Evolutionary conservation across 2,888 invertebrate species (phyloP), one percentile per base, ranked within the genome.

Genomic region (Rugalucina vietnamica): DNA sequence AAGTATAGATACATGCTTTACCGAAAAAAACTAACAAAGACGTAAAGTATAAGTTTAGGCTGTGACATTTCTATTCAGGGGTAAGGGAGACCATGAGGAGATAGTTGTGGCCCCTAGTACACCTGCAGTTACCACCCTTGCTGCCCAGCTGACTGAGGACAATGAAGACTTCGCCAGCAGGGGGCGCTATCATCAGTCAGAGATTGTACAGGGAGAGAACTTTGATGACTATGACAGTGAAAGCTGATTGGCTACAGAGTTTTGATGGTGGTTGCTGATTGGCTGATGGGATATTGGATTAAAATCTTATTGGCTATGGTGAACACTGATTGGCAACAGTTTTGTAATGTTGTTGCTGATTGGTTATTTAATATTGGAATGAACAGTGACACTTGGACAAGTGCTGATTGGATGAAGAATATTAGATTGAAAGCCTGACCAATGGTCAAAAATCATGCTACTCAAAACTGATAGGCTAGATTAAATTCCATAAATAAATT

Each of bases 131-230:
- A 92, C 95, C 97, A 96, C 98, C 49, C 97, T 97, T 88, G 97
- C 98, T 78, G 97, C 98, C 84, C 97, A 98, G 93, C 95, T 99
- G 76, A 99, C 98, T 90, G 98, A 99, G 93, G 98, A 98, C 93
- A 99, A 99, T 95, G 97, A 97, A 95, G 99, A 99, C 95, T 99
- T 99, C 95, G 97, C 98, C 14, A 97, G 97, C 80, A 96, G 99
- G 88, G 97, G 98, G 91, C 97, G 98, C 89, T 99, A 98, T 95
- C 99, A 99, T 95, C 98, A 98, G 95, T 94, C 94, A 36, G 94
- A 94, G 85, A 91, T 94, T 37, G 93, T 94, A 75, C 89, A 93
- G 88, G 94, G 94, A 84, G 93, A 94, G 70, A 93, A 94, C 85
- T 94, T 94, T 90, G 94, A 94, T 85, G 94, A 94, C 77, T 94